Percentiles rank a stretch among this genome's conserved stretches.
Evolutionary conservation across 2,888 invertebrate genomes (phyloP).

Genomic region (Caenorhabditis auriculariae): DNA sequence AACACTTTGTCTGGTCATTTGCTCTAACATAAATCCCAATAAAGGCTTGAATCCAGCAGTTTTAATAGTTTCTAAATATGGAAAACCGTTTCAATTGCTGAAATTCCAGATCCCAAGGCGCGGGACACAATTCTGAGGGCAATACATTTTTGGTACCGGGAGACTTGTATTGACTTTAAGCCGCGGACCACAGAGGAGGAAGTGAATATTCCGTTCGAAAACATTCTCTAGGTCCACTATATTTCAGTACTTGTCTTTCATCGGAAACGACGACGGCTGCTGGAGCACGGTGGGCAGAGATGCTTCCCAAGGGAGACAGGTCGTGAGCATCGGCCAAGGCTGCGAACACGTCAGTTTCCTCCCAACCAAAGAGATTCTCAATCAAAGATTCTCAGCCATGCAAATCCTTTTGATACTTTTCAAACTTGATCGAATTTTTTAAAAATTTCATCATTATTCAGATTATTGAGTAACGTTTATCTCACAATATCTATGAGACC

Average conservation of each 20-base stretch:
- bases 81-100: neutral
- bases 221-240: slow-evolving; percentile 4
- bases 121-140: slow-evolving; percentile 26
- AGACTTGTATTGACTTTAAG: slow-evolving; percentile 43
- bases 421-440: too few relatives aligned
- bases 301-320: slow-evolving; percentile 31
- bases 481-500: too few relatives aligned
- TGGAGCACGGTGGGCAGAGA: slow-evolving; percentile 50
- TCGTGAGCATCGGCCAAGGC: slow-evolving; percentile 42
- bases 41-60: neutral
- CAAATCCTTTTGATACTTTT: too few relatives aligned
- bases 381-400: too few relatives aligned
- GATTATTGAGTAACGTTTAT: too few relatives aligned
- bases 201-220: slow-evolving; percentile 3
- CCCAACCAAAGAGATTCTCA: too few relatives aligned
- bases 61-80: neutral
- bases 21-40: too few relatives aligned
- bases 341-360: slow-evolving; percentile 43
- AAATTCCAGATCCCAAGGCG: slow-evolving; percentile 12
- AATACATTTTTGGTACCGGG: slow-evolving; percentile 42
- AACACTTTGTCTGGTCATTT: too few relatives aligned
- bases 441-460: too few relatives aligned
- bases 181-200: slow-evolving; percentile 27
- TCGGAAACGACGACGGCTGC: slow-evolving; percentile 48
- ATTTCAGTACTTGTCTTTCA: slow-evolving; percentile 26